Evolutionary conservation across 2,113 vertebrate species (phyloP), one percentile per base, ranked within the genome.

Genomic region (Spea bombifrons): DNA sequence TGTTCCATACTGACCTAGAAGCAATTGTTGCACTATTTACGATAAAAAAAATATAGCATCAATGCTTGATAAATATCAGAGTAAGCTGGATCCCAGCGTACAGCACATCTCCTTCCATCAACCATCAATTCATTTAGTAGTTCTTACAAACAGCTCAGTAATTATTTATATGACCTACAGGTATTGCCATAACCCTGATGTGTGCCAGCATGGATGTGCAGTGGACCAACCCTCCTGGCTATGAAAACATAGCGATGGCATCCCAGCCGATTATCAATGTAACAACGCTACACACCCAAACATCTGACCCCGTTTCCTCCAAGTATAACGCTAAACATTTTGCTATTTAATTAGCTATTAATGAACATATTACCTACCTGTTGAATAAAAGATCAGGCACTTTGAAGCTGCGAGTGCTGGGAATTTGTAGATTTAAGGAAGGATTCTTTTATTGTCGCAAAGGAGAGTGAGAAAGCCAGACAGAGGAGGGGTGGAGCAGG

Each of bases 341-440:
- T 48, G 30, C 48, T 75, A 30, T 66, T 66, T 65, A 48, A 50
- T 53, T 66, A 75, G 45, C 30, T 50, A 75, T 15, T 45, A 1
- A 44, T 46, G 50, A 55, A 47, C 52, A 30, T 46, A 16, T 66
- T 17, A 75, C 74, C 64, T 75, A 75, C 64, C 74, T 75, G 64
- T 75, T 45, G 64, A 16, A 67, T 16, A 53, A n/a, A 47, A 17
- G 64, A n/a, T n/a, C n/a, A n/a, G n/a, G n/a, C n/a, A n/a, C 64
- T 67, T 15, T 5, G 10, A 45, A 17, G 74, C 12, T 67, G 49
- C 55, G 10, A 67, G 30, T 8, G 30, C 64, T 75, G 49, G 5
- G 5, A 45, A 45, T 75, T 15, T 43, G 15, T 55, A 55, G 49
- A 67, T 45, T 46, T 49, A 4, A 63, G 73, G 12, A 55, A 17